Percentiles rank a stretch among this genome's conserved stretches.
phyloP scores from a whole-genome alignment of 2,797 vertebrate species.

The Argya squamiceps region DNA sequence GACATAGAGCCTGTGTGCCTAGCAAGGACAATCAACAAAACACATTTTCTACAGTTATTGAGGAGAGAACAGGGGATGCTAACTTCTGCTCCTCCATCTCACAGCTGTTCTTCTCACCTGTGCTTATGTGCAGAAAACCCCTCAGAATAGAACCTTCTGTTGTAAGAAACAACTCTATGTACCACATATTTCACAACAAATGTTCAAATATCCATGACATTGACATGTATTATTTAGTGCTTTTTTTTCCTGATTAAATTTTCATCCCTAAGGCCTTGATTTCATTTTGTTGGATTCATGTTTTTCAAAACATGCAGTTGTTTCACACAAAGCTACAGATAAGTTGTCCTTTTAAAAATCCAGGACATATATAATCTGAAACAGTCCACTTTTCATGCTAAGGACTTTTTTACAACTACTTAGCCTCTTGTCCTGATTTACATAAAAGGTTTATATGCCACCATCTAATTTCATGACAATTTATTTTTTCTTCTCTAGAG shows the following conservation, averaged over 20 bases:
- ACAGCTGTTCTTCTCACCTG: not conserved
- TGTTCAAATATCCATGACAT: not conserved
- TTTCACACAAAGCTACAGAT: constrained; percentile 14
- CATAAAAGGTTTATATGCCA: constrained; percentile 59
- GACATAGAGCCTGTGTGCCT: not conserved
- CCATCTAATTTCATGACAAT: constrained; percentile 49
- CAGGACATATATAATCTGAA: not conserved
- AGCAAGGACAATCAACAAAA: not conserved
- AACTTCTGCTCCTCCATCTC: not conserved
- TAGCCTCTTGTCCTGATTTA: constrained; percentile 59
- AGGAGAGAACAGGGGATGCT: not conserved
- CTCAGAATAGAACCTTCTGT: not conserved
- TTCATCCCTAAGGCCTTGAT: constrained; percentile 35
- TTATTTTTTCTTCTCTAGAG: constrained; percentile 44
- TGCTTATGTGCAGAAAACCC: not conserved
- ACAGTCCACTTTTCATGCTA: constrained; percentile 17
- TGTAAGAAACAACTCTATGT: not conserved
- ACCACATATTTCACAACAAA: not conserved
- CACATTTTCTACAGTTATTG: not conserved
- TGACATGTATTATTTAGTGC: constrained; percentile 19
- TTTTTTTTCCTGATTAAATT: constrained; percentile 49
- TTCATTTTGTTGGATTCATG: constrained; percentile 32
- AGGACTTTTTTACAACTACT: constrained; percentile 43
- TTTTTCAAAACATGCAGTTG: constrained; percentile 27
- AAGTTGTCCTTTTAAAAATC: constrained; percentile 29